phyloP scores from a whole-genome alignment of 1,140 invertebrate species.

The Drosophila leontia region DNA sequence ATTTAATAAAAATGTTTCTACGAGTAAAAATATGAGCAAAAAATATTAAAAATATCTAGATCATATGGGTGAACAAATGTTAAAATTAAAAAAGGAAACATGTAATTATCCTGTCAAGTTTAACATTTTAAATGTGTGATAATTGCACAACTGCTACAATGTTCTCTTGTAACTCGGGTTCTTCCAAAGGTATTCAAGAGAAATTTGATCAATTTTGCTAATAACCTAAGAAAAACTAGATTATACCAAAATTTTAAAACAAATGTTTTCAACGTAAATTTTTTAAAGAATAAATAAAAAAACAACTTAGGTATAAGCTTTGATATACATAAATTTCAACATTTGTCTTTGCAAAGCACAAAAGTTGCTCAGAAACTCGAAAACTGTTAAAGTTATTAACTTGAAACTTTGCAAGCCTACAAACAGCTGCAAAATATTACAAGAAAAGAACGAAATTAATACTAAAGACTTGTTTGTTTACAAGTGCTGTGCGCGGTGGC shows the following conservation, averaged over 20 bases:
- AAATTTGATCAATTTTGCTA: neutral
- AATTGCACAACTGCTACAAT: neutral
- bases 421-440: constrained; percentile 11
- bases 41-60: neutral
- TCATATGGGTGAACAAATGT: neutral
- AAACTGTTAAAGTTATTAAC: constrained; percentile 3
- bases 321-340: neutral
- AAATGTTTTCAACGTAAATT: too few species aligned
- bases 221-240: too few species aligned
- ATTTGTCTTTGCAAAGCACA: neutral
- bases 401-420: constrained; percentile 3
- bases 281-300: too few species aligned
- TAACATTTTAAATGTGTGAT: constrained; percentile 4
- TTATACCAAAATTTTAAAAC: too few species aligned
- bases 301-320: too few species aligned
- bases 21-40: neutral
- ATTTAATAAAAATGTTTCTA: too few species aligned
- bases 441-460: neutral
- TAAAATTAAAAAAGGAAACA: neutral
- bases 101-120: too few species aligned
- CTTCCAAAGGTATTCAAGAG: neutral
- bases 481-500: neutral
- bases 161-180: constrained; percentile 1
- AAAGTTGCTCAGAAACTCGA: neutral
- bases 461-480: constrained; percentile 9